Evolutionary conservation across 2,888 invertebrate species (phyloP).

Genomic region (Cotesia congregata): DNA sequence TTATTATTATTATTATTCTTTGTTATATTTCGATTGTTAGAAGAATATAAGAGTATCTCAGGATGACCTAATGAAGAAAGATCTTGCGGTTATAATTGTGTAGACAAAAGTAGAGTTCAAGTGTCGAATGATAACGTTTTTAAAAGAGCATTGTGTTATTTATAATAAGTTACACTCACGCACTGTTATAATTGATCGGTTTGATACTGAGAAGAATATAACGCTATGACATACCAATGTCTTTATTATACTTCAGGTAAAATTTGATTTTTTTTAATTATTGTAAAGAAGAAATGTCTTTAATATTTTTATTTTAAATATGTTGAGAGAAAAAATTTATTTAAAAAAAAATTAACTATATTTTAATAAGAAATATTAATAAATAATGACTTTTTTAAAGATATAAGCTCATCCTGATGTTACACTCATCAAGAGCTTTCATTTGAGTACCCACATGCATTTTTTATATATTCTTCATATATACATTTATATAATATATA

Average conservation of each 20-base stretch:
- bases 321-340: too few relatives aligned
- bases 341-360: too few relatives aligned
- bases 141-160: constrained; percentile 2
- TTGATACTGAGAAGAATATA: not conserved
- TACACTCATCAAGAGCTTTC: too few relatives aligned
- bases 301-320: not conserved
- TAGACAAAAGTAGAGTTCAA: constrained; percentile 17
- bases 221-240: not conserved
- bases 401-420: too few relatives aligned
- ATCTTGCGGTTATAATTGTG: not conserved
- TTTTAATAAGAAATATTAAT: too few relatives aligned
- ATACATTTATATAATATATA: too few relatives aligned
- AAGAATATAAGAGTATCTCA: not conserved
- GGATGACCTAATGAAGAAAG: not conserved
- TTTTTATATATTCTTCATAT: too few relatives aligned
- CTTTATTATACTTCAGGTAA: not conserved
- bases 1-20: not conserved
- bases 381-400: too few relatives aligned
- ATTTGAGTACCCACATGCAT: too few relatives aligned
- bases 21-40: not conserved
- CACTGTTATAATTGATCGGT: not conserved
- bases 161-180: constrained; percentile 1
- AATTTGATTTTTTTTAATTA: not conserved
- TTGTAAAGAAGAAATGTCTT: not conserved
- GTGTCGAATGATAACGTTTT: constrained; percentile 20